Conservation (phyloP, 1,140 invertebrate species). For the Yoshiicerus persimilis region DNA sequence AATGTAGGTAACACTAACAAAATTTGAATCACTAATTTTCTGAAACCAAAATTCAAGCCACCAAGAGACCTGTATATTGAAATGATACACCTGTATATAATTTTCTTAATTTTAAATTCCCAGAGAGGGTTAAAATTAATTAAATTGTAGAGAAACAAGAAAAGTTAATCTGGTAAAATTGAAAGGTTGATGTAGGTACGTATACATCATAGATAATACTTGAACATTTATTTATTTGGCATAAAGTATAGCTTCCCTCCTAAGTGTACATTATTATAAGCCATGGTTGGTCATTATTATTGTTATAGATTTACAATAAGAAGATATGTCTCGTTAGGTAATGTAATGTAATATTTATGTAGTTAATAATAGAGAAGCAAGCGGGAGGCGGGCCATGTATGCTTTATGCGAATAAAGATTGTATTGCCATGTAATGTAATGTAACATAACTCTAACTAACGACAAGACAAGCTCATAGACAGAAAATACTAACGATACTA, state of each 20-base stretch:
- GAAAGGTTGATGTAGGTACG: background rate
- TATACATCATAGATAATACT: background rate
- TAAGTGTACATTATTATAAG: no score
- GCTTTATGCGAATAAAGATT: background rate
- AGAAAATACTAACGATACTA: background rate
- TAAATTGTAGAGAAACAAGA: background rate
- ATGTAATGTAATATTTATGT: background rate
- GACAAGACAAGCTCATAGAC: background rate
- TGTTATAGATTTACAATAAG: background rate
- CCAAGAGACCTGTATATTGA: no score
- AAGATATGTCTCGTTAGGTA: background rate
- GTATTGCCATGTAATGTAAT: background rate
- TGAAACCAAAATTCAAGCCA: no score
- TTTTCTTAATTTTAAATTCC: no score
- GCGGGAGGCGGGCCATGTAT: background rate
- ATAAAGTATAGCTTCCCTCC: background rate
- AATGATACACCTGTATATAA: no score
- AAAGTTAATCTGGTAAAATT: background rate
- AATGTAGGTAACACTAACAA: no score
- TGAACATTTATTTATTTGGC: background rate
- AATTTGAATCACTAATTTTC: no score
- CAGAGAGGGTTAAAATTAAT: no score
- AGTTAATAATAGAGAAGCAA: background rate
- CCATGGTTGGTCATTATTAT: background rate
- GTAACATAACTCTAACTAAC: background rate